A percentile compares a stretch with the other conserved stretches of the same genome.
Evolutionary conservation across 2,113 vertebrate species (phyloP).

Genomic region (Trematomus loennbergii): DNA sequence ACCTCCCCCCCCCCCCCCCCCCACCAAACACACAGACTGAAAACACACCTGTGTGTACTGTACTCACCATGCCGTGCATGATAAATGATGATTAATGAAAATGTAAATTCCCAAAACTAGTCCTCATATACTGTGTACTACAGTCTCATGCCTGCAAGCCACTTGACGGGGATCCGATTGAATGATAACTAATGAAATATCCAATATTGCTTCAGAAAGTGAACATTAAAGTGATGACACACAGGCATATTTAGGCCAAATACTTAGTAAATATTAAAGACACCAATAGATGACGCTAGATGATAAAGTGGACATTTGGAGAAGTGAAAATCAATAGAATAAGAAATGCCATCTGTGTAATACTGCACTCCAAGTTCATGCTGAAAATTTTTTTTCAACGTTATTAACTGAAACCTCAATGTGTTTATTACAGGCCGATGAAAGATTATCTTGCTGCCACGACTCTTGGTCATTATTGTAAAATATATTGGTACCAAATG

Average conservation of each 20-base stretch:
- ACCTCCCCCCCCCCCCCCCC: neutral
- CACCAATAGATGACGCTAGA: neutral
- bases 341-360: neutral
- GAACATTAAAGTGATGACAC: neutral
- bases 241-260: neutral
- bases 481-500: neutral
- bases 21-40: neutral
- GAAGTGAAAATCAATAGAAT: conserved; percentile 26
- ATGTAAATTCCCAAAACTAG: neutral
- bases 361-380: conserved; percentile 1
- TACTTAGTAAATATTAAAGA: neutral
- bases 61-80: neutral
- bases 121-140: too few relatives aligned
- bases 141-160: neutral
- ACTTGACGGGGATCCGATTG: neutral
- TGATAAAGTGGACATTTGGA: conserved; percentile 7
- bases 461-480: neutral
- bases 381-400: conserved; percentile 7
- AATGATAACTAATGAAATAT: neutral
- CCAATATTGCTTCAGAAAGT: neutral
- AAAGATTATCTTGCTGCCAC: neutral
- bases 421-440: neutral
- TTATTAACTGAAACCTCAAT: neutral
- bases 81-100: neutral
- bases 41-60: neutral